Conservation (phyloP, 2,113 vertebrate genomes). For the Burhinus bistriatus region DNA sequence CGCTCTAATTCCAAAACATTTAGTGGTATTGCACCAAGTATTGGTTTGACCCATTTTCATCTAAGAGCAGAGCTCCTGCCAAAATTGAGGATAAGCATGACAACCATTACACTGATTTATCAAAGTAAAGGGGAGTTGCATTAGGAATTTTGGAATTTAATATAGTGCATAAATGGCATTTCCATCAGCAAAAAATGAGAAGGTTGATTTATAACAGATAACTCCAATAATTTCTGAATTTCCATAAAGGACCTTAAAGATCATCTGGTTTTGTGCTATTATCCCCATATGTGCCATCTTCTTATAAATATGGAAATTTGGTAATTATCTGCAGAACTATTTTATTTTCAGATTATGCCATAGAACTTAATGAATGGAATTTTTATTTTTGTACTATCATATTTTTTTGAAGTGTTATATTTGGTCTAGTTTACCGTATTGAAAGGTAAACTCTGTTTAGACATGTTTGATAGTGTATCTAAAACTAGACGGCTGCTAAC, state of each 20-base stretch:
- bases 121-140: neutral
- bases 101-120: conserved; percentile 32
- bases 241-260: too few relatives aligned
- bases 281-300: conserved; percentile 45
- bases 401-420: neutral
- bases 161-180: conserved; percentile 34
- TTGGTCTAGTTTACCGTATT: neutral
- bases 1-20: neutral
- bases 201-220: conserved; percentile 49
- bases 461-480: neutral
- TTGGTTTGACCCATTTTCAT: neutral
- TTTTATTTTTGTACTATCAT: neutral
- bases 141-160: conserved; percentile 36
- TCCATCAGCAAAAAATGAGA: conserved; percentile 36
- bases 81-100: neutral
- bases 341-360: conserved; percentile 32
- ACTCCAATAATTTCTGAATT: conserved; percentile 60
- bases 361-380: neutral
- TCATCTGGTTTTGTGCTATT: conserved; percentile 62
- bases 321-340: conserved; percentile 35
- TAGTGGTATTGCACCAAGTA: neutral
- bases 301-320: conserved; percentile 67
- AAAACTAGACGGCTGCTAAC: neutral
- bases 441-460: neutral
- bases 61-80: neutral